Base-by-base conservation (phyloP, 2,797 vertebrate genomes). In the Acanthiza pusilla region DNA sequence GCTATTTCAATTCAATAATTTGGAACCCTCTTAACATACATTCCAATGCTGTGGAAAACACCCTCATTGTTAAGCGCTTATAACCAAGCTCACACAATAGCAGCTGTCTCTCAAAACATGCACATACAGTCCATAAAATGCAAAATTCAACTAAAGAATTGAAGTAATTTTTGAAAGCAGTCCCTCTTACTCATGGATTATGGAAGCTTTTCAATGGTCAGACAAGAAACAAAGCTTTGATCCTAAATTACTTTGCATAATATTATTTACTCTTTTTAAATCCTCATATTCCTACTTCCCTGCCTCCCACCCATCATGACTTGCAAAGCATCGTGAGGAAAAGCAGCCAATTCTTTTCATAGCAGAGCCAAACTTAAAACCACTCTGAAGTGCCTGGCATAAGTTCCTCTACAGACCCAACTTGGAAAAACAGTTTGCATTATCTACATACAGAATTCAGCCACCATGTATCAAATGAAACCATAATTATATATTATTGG, bases 191-290 rank as follows among this genome's bases (percentile, higher is more conserved):
- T 76, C 66, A 45, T 10, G 45, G 90, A 92, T 94, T 80, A 80
- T 38, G 55, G 91, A 92, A 93, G 57, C 68, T 93, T 85, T 94
- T 67, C 92, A 89, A 43, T 76, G 25, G 74, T 45, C 88, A 93
- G 87, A 62, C 75, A 85, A 94, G 84, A 93, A 96, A 91, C 74
- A 91, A 93, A 91, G 89, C 95, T 97, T 96, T 96, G 92, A 96
- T 92, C 91, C 65, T 85, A 45, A 92, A 81, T 76, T 80, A 51
- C 66, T 94, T 84, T 84, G 85, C 92, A 96, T 96, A 95, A 68
- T 92, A 85, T 84, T 95, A 95, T 96, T 96, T 92, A 88, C 79
- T 91, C 85, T 92, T 85, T 86, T 72, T 19, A 96, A 95, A 93
- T 81, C 70, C 79, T 53, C 91, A 73, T 92, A 68, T 83, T 76